Conservation (phyloP, 2,797 vertebrate genomes). For the Strix occidentalis region DNA sequence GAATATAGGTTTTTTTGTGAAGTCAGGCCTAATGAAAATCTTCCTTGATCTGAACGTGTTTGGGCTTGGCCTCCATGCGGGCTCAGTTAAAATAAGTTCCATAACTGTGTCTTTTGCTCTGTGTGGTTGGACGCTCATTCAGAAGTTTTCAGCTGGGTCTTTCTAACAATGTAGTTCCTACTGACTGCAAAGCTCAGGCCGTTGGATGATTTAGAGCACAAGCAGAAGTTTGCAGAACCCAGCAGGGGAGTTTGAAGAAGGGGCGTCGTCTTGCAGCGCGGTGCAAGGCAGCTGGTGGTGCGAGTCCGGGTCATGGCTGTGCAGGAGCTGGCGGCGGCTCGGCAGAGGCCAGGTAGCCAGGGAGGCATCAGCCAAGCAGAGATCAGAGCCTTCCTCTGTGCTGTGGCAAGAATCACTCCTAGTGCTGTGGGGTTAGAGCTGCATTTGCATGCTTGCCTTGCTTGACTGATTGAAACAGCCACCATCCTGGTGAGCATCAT, state of each 20-base stretch:
- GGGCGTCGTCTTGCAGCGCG: fast-evolving
- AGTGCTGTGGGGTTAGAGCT: neutral
- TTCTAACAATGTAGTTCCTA: fast-evolving
- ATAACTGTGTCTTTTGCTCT: fast-evolving
- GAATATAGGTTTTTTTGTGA: neutral
- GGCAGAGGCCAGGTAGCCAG: neutral
- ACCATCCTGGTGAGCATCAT: fast-evolving
- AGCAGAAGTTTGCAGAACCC: neutral
- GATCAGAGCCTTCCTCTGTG: fast-evolving
- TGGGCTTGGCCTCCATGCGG: neutral
- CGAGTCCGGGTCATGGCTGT: fast-evolving
- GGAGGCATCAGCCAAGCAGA: fast-evolving
- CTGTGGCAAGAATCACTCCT: fast-evolving
- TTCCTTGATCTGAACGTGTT: neutral
- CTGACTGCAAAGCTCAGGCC: no score
- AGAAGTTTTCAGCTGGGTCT: neutral
- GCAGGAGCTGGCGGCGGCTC: no score
- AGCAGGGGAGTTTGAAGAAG: neutral
- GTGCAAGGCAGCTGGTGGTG: fast-evolving
- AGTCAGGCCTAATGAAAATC: neutral
- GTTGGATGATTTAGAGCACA: fast-evolving
- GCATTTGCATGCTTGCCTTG: neutral
- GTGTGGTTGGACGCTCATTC: neutral
- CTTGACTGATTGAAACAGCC: neutral
- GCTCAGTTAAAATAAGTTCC: neutral